phyloP scores from a whole-genome alignment of 2,888 invertebrate genomes.

The Drosophila meridionalis region DNA sequence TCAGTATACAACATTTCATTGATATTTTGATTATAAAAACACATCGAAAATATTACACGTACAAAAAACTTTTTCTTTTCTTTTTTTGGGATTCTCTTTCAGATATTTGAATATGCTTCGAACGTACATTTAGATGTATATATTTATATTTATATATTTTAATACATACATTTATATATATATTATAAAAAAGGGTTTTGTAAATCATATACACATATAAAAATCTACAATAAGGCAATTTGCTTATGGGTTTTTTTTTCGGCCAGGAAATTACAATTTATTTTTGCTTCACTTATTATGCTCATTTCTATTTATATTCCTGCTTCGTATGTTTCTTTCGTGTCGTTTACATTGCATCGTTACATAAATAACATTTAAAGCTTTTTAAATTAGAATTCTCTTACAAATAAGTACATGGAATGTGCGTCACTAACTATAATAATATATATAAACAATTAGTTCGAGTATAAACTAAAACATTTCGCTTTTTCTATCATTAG shows the following conservation, averaged over 20 bases:
- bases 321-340: conserved; percentile 5
- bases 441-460: conserved; percentile 28
- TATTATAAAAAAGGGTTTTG: conserved; percentile 57
- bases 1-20: conserved; percentile 50
- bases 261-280: conserved; percentile 38
- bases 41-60: conserved; percentile 49
- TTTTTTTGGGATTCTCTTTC: conserved; percentile 33
- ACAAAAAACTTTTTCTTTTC: conserved; percentile 34
- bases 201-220: conserved; percentile 74
- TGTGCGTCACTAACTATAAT: conserved; percentile 58
- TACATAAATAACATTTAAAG: conserved; percentile 39
- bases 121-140: conserved; percentile 33
- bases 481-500: conserved; percentile 22
- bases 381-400: conserved; percentile 55
- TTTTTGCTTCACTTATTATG: conserved; percentile 25
- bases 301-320: not conserved
- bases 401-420: conserved; percentile 74
- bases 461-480: conserved; percentile 29
- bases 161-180: conserved; percentile 50
- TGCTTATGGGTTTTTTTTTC: conserved; percentile 28
- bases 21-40: conserved; percentile 48
- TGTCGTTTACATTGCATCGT: conserved; percentile 13
- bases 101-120: conserved; percentile 54
- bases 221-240: conserved; percentile 75
- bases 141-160: conserved; percentile 22